Percentiles rank a stretch among this genome's conserved stretches.
Conservation (phyloP, 1,140 invertebrate species). For the Lepidurus packardi region DNA sequence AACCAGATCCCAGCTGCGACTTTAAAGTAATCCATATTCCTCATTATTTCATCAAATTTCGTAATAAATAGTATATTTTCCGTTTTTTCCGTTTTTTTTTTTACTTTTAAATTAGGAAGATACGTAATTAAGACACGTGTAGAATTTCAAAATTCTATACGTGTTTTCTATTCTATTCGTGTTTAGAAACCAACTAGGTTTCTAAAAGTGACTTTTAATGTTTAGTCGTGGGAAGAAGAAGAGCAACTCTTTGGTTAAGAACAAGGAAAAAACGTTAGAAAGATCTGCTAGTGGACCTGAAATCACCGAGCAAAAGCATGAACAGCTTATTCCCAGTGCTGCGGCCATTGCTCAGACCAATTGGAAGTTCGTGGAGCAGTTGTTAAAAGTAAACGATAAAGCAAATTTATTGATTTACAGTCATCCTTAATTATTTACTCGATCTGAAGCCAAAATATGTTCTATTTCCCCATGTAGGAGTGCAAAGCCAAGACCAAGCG, state of each 20-base stretch:
- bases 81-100: background rate
- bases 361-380: conserved; percentile 95
- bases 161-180: too few relatives aligned
- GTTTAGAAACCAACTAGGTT: too few relatives aligned
- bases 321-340: conserved; percentile 57
- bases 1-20: conserved; percentile 63
- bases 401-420: background rate
- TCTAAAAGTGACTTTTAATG: background rate
- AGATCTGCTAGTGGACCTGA: conserved; percentile 25
- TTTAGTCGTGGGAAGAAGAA: conserved; percentile 28
- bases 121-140: conserved; percentile 38
- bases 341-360: conserved; percentile 93
- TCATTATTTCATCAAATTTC: background rate
- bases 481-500: conserved; percentile 73
- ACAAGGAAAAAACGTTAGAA: conserved; percentile 40
- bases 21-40: conserved; percentile 33
- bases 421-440: conserved; percentile 32
- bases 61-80: conserved; percentile 24
- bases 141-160: too few relatives aligned
- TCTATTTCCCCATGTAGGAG: conserved; percentile 35
- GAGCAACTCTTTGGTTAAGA: conserved; percentile 25
- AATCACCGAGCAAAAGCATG: conserved; percentile 1
- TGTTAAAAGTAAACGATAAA: conserved; percentile 59
- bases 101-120: conserved; percentile 36
- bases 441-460: conserved; percentile 28